Percentiles rank a stretch among this genome's conserved stretches.
These are phyloP conservation scores for Drosophila mettleri DNA, from an alignment of 2,888 invertebrate genomes.

Conservation along the genomic window DNA sequence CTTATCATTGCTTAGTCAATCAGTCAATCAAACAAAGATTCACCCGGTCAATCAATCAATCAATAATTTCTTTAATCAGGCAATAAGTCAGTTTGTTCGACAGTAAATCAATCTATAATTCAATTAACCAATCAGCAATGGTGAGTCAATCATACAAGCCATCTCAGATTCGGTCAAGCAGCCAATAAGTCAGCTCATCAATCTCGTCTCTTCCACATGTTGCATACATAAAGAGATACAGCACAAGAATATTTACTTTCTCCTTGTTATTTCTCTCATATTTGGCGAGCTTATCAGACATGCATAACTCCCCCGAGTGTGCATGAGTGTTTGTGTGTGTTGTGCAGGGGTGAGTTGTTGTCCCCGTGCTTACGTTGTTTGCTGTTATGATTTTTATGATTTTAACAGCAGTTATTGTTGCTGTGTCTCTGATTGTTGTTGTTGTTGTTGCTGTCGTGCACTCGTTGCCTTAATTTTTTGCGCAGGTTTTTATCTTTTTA, in stretches of 20 bases:
- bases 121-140: neutral
- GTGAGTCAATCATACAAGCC: neutral
- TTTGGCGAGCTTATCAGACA: conserved; percentile 69
- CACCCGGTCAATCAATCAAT: neutral
- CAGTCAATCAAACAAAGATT: neutral
- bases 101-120: neutral
- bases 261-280: conserved; percentile 15
- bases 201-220: neutral
- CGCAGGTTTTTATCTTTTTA: conserved; percentile 25
- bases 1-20: neutral
- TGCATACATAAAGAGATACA: neutral
- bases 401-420: conserved; percentile 44
- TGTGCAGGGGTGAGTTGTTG: conserved; percentile 12
- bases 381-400: conserved; percentile 69
- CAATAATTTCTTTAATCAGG: no score
- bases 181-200: neutral
- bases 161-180: neutral
- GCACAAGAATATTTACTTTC: neutral
- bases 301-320: conserved; percentile 59
- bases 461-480: conserved; percentile 58
- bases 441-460: conserved; percentile 41
- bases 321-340: conserved; percentile 7
- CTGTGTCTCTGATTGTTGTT: conserved; percentile 11
- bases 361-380: conserved; percentile 58
- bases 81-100: neutral